These are phyloP conservation scores for Ophiodon elongatus DNA, from an alignment of 2,113 vertebrate species.

Conservation along the genomic window DNA sequence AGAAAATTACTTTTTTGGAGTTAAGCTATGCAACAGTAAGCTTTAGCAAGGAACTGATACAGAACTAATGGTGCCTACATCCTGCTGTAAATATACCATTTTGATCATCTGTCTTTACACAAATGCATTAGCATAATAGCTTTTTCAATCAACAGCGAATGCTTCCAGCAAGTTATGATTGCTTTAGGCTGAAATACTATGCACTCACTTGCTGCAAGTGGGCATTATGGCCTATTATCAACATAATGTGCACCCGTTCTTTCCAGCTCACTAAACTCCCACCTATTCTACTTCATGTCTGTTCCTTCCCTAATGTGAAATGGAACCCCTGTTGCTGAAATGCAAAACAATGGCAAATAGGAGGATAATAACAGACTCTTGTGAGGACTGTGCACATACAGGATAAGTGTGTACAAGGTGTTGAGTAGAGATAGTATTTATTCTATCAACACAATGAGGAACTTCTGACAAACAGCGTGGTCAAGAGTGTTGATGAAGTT, in stretches of 20 bases:
- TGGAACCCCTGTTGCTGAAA: slow-evolving; percentile 3
- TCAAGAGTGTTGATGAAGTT: slow-evolving; percentile 13
- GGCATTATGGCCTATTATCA: slow-evolving; percentile 24
- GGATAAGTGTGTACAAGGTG: slow-evolving; percentile 5
- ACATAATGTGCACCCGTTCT: not conserved
- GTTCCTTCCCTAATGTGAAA: slow-evolving; percentile 9
- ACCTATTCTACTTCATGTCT: slow-evolving; percentile 1
- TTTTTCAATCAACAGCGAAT: slow-evolving; percentile 43
- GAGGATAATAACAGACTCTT: slow-evolving; percentile 1
- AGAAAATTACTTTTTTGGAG: slow-evolving; percentile 41
- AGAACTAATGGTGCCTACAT: slow-evolving; percentile 37
- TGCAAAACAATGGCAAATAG: not conserved
- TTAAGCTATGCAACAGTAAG: slow-evolving; percentile 24
- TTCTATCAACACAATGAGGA: not conserved
- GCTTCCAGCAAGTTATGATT: slow-evolving; percentile 26
- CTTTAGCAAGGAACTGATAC: not conserved
- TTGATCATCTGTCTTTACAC: slow-evolving; percentile 16
- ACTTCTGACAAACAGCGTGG: not conserved
- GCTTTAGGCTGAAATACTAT: not conserved
- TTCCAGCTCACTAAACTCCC: slow-evolving; percentile 10
- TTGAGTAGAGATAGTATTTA: slow-evolving; percentile 4
- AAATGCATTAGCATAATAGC: slow-evolving; percentile 49
- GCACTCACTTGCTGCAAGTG: not conserved
- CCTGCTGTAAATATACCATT: slow-evolving; percentile 30
- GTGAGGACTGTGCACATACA: slow-evolving; percentile 10